Evolutionary conservation across 1,140 invertebrate species (phyloP).

Genomic region (Anoplophora glabripennis): DNA sequence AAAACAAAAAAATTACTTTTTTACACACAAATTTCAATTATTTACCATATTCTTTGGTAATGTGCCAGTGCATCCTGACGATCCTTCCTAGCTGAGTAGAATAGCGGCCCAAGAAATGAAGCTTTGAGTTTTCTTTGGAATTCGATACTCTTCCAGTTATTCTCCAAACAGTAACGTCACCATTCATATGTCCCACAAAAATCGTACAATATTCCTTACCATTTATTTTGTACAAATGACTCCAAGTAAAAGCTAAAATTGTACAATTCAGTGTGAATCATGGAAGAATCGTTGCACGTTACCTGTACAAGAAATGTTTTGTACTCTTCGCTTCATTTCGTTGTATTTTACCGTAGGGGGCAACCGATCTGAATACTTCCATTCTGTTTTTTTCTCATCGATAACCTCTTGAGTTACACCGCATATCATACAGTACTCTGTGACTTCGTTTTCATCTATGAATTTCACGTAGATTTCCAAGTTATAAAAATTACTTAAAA

Average conservation of each 20-base stretch:
- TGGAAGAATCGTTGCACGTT: neutral
- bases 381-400: constrained; percentile 18
- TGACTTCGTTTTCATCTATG: constrained; percentile 22
- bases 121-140: constrained; percentile 6
- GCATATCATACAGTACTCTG: constrained; percentile 22
- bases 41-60: constrained; percentile 25
- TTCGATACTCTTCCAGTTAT: constrained; percentile 12
- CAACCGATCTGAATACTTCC: constrained; percentile 19
- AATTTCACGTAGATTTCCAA: constrained; percentile 30
- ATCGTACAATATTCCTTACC: constrained; percentile 19
- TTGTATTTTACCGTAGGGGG: constrained; percentile 14
- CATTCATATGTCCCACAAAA: constrained; percentile 35
- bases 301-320: constrained; percentile 24
- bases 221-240: constrained; percentile 21
- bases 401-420: constrained; percentile 31
- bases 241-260: constrained; percentile 35
- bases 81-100: constrained; percentile 22
- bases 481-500: constrained; percentile 32
- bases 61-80: constrained; percentile 27
- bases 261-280: neutral
- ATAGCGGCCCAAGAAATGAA: constrained; percentile 23
- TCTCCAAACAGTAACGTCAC: constrained; percentile 33
- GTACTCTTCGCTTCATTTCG: constrained; percentile 33
- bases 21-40: neutral
- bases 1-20: constrained; percentile 2